phyloP scores from a whole-genome alignment of 1,140 invertebrate genomes.

The Drosophila dunni region DNA sequence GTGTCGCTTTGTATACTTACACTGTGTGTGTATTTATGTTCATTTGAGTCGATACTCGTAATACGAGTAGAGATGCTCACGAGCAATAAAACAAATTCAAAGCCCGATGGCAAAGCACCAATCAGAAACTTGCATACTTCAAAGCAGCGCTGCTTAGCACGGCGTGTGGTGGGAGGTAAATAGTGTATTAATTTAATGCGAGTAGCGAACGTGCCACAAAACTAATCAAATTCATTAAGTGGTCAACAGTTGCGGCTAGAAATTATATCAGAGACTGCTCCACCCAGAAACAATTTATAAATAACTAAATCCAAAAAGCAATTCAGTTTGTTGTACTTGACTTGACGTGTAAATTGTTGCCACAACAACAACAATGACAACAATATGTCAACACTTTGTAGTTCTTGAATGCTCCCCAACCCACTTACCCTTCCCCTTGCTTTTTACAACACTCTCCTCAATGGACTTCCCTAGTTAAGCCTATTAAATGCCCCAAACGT shows the following conservation, averaged over 20 bases:
- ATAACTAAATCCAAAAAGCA: slow-evolving; percentile 37
- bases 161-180: background rate
- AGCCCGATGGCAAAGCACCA: slow-evolving; percentile 38
- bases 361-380: slow-evolving; percentile 27
- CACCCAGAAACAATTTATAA: slow-evolving; percentile 26
- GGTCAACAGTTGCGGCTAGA: slow-evolving; percentile 25
- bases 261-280: slow-evolving; percentile 5
- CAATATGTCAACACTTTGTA: slow-evolving; percentile 70
- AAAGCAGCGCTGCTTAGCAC: slow-evolving; percentile 14
- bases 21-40: slow-evolving; percentile 6
- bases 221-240: slow-evolving; percentile 48
- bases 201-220: slow-evolving; percentile 32
- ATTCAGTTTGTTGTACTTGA: slow-evolving; percentile 58
- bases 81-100: slow-evolving; percentile 28
- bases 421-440: background rate
- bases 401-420: background rate
- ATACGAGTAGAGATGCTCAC: slow-evolving; percentile 40
- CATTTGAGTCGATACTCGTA: slow-evolving; percentile 30
- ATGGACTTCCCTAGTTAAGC: slow-evolving; percentile 67
- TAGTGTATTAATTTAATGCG: background rate
- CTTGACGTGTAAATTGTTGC: slow-evolving; percentile 58
- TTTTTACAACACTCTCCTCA: background rate
- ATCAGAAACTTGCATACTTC: slow-evolving; percentile 39
- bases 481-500: slow-evolving; percentile 78
- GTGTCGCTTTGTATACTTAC: slow-evolving; percentile 1